Base-by-base conservation (phyloP, 2,888 invertebrate genomes). In the Pecten maximus region DNA sequence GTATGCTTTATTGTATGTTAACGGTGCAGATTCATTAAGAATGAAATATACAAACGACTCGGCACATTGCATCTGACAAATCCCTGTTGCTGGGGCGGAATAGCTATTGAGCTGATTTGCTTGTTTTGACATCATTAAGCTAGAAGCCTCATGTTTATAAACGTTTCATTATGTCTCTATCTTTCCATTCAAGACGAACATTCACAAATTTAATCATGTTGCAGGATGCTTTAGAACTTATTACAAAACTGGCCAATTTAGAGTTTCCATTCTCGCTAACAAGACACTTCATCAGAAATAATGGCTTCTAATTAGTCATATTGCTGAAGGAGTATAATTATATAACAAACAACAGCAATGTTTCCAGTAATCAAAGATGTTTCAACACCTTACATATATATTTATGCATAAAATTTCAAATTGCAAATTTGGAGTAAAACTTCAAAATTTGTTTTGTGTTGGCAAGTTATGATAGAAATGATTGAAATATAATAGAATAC, bases 361-460 rank as follows among this genome's bases (percentile, higher is more conserved):
- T 74, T 74, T 15, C 74, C 35, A 35, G 10, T 12, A n/a, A n/a
- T n/a, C n/a, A n/a, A n/a, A n/a, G n/a, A n/a, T n/a, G n/a, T n/a
- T n/a, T 19, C 54, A 54, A 54, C 54, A 54, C 54, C 74, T 74
- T 74, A 74, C 35, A 35, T 8, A 28, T 4, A 74, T 74, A 74
- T 12, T 44, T 44, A 44, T n/a, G n/a, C 23, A 54, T 19, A 54
- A 54, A 2, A 54, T n/a, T 54, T 54, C 54, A n/a, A 54, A 54
- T 54, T 19, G 6, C 19, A 23, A 28, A 28, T 35, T 28, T 8
- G 35, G 74, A 35, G 35, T 35, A 74, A 74, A 74, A 74, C 12
- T 74, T 74, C 74, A 74, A 74, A 60, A 74, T 74, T 28, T 74
- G 74, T 35, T 28, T 35, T 74, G 35, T 35, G 74, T 74, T n/a